phyloP scores from a whole-genome alignment of 2,797 vertebrate species.

The Pogoniulus pusillus region DNA sequence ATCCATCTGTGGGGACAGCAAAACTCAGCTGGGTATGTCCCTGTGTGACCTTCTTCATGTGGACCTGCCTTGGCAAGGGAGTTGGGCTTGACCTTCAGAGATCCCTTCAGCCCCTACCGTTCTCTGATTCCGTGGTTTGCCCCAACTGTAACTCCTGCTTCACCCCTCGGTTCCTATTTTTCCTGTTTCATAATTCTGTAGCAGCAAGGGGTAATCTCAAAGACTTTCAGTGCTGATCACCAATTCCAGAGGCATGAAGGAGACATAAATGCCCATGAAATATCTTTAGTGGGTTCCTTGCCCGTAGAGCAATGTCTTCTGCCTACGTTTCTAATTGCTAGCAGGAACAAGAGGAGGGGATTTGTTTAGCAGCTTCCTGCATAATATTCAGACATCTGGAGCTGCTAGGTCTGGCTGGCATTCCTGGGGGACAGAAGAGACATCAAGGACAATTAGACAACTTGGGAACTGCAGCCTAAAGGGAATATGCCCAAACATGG shows the following conservation, averaged over 20 bases:
- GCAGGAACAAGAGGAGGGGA: constrained; percentile 33
- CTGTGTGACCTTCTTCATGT: too few species aligned
- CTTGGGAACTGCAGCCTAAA: not conserved
- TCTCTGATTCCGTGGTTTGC: not conserved
- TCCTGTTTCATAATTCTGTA: not conserved
- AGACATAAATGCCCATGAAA: not conserved
- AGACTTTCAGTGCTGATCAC: not conserved
- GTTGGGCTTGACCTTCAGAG: too few species aligned
- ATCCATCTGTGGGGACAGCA: too few species aligned
- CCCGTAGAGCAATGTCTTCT: constrained; percentile 17
- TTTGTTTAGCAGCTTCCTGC: constrained; percentile 42
- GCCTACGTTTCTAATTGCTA: constrained; percentile 26
- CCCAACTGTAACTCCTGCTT: not conserved
- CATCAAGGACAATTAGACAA: constrained; percentile 46
- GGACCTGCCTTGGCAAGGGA: too few species aligned
- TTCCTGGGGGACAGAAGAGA: constrained; percentile 27
- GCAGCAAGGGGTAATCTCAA: not conserved
- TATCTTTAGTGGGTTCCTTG: not conserved
- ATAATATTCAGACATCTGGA: constrained; percentile 45
- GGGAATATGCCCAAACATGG: not conserved
- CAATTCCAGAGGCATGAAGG: not conserved
- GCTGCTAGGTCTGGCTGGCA: not conserved
- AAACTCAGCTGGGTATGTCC: too few species aligned
- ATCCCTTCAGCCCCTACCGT: too few species aligned
- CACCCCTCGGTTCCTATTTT: not conserved